Conservation (phyloP, 2,113 vertebrate species). For the Acanthisitta chloris region DNA sequence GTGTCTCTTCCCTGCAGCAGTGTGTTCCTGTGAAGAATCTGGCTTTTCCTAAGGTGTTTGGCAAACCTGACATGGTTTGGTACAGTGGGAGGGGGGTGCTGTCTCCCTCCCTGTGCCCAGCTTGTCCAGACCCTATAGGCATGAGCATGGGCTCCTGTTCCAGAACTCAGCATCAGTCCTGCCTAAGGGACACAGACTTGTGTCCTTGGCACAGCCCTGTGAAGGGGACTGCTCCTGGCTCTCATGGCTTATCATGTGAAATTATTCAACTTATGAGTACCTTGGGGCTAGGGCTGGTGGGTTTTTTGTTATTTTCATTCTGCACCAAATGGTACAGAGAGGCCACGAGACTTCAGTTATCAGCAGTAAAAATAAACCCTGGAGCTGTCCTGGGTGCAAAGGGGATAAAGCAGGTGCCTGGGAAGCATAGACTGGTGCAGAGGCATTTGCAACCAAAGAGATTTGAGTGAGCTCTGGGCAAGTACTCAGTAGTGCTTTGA, state of each 20-base stretch:
- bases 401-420: background rate
- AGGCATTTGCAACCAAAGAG: background rate
- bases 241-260: background rate
- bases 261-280: fast-evolving
- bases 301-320: background rate
- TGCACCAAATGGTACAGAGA: background rate
- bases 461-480: background rate
- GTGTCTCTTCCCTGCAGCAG: background rate
- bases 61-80: background rate
- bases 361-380: background rate
- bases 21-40: background rate
- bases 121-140: background rate
- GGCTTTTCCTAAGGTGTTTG: background rate
- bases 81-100: fast-evolving
- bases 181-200: background rate
- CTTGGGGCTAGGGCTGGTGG: background rate
- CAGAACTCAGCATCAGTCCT: background rate
- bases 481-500: background rate
- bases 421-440: background rate
- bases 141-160: background rate
- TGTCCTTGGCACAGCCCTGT: background rate
- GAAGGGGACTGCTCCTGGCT: background rate
- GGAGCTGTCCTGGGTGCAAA: background rate
- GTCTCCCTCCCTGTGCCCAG: background rate
- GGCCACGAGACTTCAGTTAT: fast-evolving